These are phyloP conservation scores for Parochlus steinenii DNA, from an alignment of 2,888 invertebrate species.

Conservation along the genomic window DNA sequence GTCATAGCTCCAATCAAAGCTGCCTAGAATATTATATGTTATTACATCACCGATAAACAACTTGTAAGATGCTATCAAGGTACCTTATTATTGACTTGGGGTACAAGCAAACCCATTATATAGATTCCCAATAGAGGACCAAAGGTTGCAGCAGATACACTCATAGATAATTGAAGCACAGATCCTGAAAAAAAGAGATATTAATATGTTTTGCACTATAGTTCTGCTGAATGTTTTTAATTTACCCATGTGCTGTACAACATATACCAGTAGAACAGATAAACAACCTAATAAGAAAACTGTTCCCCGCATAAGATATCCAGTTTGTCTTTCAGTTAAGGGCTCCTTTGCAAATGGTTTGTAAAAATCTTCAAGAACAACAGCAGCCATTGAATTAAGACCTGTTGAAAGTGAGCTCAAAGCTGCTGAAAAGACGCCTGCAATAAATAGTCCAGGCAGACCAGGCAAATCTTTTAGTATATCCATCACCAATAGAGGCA, in stretches of 20 bases:
- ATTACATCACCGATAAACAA: too few relatives aligned
- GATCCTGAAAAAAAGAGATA: too few relatives aligned
- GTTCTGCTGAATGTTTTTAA: too few relatives aligned
- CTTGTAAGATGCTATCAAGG: slow-evolving; percentile 13
- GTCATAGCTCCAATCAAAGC: slow-evolving; percentile 35
- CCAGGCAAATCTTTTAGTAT: slow-evolving; percentile 60
- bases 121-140: slow-evolving; percentile 52
- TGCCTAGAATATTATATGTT: too few relatives aligned
- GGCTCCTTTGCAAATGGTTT: slow-evolving; percentile 44
- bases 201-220: too few relatives aligned
- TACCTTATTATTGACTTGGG: slow-evolving; percentile 45
- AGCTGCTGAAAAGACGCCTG: slow-evolving; percentile 82
- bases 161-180: slow-evolving; percentile 51
- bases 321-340: slow-evolving; percentile 39
- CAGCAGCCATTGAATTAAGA: slow-evolving; percentile 64
- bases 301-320: slow-evolving; percentile 44
- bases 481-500: slow-evolving; percentile 78
- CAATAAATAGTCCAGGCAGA: slow-evolving; percentile 72
- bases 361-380: slow-evolving; percentile 61
- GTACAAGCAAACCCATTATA: slow-evolving; percentile 47
- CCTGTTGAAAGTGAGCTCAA: slow-evolving; percentile 68
- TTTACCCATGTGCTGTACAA: slow-evolving; percentile 47
- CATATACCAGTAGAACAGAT: slow-evolving; percentile 45
- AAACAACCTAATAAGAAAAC: slow-evolving; percentile 47
- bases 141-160: slow-evolving; percentile 44